phyloP scores from a whole-genome alignment of 53 echinoderm and acorn worm genomes.

The Paelopatides confundens region DNA sequence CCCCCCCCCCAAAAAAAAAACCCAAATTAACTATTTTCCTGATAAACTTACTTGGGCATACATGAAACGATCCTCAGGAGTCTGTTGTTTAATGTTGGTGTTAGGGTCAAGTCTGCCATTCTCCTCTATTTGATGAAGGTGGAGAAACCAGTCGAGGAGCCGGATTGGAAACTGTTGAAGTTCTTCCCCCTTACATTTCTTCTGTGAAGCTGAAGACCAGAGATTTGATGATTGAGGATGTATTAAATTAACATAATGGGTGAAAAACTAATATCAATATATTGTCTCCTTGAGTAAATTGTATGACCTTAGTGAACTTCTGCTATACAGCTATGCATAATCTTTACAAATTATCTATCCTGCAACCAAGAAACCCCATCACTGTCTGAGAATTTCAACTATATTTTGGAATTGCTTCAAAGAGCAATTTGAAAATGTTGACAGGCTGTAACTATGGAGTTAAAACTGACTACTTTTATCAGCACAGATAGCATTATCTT shows the following conservation, averaged over 20 bases:
- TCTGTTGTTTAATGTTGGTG: conserved; percentile 68
- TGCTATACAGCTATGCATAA: neutral
- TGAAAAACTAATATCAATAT: no score
- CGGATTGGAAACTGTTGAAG: conserved; percentile 79
- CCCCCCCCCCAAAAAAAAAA: no score
- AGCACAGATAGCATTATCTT: no score
- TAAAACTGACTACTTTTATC: no score
- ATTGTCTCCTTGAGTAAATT: neutral
- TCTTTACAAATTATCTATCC: no score
- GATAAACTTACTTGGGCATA: conserved; percentile 70
- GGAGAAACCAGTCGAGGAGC: conserved; percentile 94
- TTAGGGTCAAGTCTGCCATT: conserved; percentile 72
- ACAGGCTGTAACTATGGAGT: no score
- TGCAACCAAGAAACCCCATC: no score
- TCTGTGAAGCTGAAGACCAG: conserved; percentile 67
- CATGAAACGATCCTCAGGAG: conserved; percentile 34
- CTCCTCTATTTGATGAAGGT: conserved; percentile 84
- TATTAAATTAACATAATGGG: neutral
- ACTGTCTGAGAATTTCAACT: no score
- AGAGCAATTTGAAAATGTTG: no score
- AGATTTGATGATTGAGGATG: neutral
- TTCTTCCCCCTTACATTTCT: conserved; percentile 64
- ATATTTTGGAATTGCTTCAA: no score
- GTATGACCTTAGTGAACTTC: neutral
- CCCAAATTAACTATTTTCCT: no score